Evolutionary conservation across 2,888 invertebrate species (phyloP), one percentile per base, ranked within the genome.

Genomic region (Leptinotarsa haldemani): DNA sequence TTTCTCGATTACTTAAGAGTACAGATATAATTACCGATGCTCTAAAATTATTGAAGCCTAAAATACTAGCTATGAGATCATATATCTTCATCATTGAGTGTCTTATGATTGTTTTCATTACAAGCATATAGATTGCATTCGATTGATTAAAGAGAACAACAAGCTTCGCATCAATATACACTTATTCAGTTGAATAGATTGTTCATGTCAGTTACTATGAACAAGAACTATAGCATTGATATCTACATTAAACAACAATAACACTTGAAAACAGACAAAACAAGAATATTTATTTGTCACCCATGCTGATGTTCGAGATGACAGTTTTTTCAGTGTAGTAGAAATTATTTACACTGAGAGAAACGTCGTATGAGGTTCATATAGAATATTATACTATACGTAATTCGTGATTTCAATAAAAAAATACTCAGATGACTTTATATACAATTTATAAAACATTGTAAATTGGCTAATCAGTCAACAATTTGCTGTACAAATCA

Each of bases 71-170:
- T 56, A 22, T 18, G 18, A n/a, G 56, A 56, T 56, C 18, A 16
- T 30, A 16, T 40, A 61, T 25, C 46, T 20, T 52, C 46, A 25
- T 40, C 16, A 4, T 22, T 63, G 46, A 46, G 25, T 63, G 69
- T 69, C 69, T 61, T 25, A 63, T 69, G 69, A 69, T 69, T 69
- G 69, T 69, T 63, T 69, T 63, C 50, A 69, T 47, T 18, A 58
- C 20, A 46, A 58, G 58, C 69, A 47, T 18, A 40, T 46, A 61
- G 58, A 69, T 69, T 69, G 69, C 48, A 69, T 69, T n/a, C 15
- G 20, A 25, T 69, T 22, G 69, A 61, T 63, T 61, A 25, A n/a
- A 30, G 40, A 30, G 16, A 61, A 61, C 16, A 61, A 61, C 53
- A 56, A 56, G 53, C 53, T 56, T 20, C 18, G 53, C 53, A 22